Evolutionary conservation across 2,113 vertebrate species (phyloP).

Genomic region (Polyodon spathula): DNA sequence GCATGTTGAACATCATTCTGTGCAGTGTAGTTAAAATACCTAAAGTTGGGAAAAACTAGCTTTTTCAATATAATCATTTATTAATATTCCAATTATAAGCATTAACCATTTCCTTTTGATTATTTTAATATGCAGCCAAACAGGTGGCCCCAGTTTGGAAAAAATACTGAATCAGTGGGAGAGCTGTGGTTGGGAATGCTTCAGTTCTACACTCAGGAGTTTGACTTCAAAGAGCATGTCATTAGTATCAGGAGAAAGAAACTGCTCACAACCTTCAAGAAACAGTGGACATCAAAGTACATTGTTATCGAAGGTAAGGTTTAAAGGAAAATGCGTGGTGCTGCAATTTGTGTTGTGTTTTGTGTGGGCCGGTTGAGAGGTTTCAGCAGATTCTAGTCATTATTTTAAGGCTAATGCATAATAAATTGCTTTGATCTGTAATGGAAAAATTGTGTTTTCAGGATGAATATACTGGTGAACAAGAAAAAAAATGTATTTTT

Average conservation of each 20-base stretch:
- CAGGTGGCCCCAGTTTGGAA: conserved; percentile 68
- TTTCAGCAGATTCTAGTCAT: not conserved
- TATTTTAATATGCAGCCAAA: conserved; percentile 47
- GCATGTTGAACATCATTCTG: too few species aligned
- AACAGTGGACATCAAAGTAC: conserved; percentile 93
- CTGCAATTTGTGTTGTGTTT: not conserved
- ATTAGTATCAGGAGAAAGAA: conserved; percentile 76
- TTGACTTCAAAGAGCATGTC: conserved; percentile 90
- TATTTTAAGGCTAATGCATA: too few species aligned
- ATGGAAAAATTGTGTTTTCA: too few species aligned
- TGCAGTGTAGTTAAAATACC: too few species aligned
- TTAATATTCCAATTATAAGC: too few species aligned
- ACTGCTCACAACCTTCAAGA: conserved; percentile 91
- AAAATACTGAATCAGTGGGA: conserved; percentile 78
- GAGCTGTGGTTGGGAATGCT: conserved; percentile 87
- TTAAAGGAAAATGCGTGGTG: not conserved
- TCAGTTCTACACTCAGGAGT: conserved; percentile 87
- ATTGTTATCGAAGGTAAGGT: conserved; percentile 87
- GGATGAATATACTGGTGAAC: too few species aligned
- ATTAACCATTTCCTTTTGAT: conserved; percentile 3
- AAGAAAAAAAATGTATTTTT: too few species aligned
- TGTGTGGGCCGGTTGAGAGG: not conserved
- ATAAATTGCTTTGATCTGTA: too few species aligned
- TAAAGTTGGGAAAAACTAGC: too few species aligned
- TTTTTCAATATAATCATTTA: too few species aligned